Percentiles rank a stretch among this genome's conserved stretches.
phyloP scores from a whole-genome alignment of 1,140 invertebrate species.

The Heliconius melpomene region DNA sequence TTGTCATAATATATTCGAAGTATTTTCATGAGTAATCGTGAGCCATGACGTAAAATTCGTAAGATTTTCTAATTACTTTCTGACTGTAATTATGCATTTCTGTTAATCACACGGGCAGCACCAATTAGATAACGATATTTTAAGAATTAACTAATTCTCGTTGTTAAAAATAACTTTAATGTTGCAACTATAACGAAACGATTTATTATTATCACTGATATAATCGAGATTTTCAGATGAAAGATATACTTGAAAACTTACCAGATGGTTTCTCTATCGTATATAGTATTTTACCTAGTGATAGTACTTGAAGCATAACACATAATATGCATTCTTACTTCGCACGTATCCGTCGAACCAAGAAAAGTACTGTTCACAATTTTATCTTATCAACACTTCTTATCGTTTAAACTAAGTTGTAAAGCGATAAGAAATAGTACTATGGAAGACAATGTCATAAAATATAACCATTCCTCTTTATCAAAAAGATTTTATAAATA shows the following conservation, averaged over 20 bases:
- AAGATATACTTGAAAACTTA: conserved; percentile 15
- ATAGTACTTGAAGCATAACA: not conserved
- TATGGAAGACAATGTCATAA: conserved; percentile 20
- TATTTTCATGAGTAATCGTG: not conserved
- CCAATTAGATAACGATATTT: conserved; percentile 1
- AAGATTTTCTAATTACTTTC: not conserved
- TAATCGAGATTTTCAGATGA: not conserved
- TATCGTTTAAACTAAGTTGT: conserved; percentile 40
- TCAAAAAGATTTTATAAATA: not conserved
- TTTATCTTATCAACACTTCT: conserved; percentile 54
- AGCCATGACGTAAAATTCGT: not conserved
- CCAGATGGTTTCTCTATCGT: conserved; percentile 24
- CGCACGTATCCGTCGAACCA: not conserved
- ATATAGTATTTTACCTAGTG: not conserved
- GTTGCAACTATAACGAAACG: not conserved
- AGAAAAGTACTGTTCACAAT: conserved; percentile 15
- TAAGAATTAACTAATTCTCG: not conserved
- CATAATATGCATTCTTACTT: conserved; percentile 8
- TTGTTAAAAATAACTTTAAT: not conserved
- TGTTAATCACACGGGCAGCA: not conserved
- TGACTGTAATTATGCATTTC: not conserved
- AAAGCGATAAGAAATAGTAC: conserved; percentile 35
- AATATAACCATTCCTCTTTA: not conserved
- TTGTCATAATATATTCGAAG: conserved; percentile 1
- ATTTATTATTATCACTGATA: not conserved